These are phyloP conservation scores for Pseudachorutes palmiensis DNA, from an alignment of 1,140 invertebrate genomes.

Conservation along the genomic window DNA sequence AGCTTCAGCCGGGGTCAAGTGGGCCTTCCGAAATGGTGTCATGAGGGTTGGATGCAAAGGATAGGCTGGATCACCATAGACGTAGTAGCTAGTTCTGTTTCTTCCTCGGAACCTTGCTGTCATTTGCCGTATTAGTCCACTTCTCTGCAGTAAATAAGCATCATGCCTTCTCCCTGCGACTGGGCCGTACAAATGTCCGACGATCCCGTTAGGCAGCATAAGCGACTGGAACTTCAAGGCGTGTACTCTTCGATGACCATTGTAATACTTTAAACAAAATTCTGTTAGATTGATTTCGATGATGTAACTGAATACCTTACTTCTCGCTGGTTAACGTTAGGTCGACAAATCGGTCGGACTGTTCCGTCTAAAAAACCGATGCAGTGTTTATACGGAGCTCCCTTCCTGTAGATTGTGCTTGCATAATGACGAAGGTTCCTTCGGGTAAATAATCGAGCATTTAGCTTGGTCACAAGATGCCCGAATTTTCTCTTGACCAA, in stretches of 20 bases:
- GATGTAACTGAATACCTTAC: background rate
- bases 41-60: conserved; percentile 6
- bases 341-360: background rate
- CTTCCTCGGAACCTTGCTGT: background rate
- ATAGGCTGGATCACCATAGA: conserved; percentile 6
- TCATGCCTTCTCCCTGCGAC: conserved; percentile 14
- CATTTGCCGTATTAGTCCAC: background rate
- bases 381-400: background rate
- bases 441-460: background rate
- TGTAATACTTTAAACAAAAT: conserved; percentile 8
- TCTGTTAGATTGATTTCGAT: background rate
- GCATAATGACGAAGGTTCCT: background rate
- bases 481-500: background rate
- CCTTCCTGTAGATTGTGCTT: background rate
- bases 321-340: conserved; percentile 6
- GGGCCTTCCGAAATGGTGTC: background rate
- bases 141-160: background rate
- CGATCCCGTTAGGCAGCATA: conserved; percentile 12
- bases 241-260: conserved; percentile 18
- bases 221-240: conserved; percentile 16
- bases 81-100: background rate
- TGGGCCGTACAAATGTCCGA: conserved; percentile 20
- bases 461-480: background rate
- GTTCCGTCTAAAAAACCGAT: conserved; percentile 16
- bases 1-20: background rate